phyloP scores from a whole-genome alignment of 2,797 vertebrate species.

The Synaphobranchus kaupii region DNA sequence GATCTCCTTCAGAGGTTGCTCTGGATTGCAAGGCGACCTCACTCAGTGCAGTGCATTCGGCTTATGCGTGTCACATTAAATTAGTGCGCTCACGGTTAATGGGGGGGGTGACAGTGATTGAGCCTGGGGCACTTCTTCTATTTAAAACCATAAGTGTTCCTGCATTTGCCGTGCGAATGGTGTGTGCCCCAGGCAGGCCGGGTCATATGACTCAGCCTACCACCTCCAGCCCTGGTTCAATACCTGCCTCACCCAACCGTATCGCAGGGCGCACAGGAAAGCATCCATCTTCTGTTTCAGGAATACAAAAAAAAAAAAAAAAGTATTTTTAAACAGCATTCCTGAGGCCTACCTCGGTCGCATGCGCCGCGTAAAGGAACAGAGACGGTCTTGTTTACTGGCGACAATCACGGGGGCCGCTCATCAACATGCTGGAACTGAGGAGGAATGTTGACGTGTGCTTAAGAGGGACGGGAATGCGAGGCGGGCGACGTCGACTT shows the following conservation, averaged over 20 bases:
- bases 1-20: not conserved
- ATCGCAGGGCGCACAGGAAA: not conserved
- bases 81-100: constrained; percentile 61
- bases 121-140: constrained; percentile 68
- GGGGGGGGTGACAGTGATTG: constrained; percentile 60
- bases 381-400: not conserved
- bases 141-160: constrained; percentile 68
- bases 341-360: not conserved
- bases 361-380: not conserved
- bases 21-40: not conserved
- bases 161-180: constrained; percentile 52
- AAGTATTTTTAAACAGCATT: not conserved
- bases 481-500: not conserved
- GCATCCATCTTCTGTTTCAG: not conserved
- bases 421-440: not conserved
- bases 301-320: not conserved
- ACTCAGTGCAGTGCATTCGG: constrained; percentile 32
- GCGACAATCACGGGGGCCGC: not conserved
- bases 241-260: not conserved
- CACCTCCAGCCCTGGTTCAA: constrained; percentile 5
- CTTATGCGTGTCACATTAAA: constrained; percentile 69
- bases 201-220: constrained; percentile 35
- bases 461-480: not conserved
- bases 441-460: not conserved
- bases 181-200: constrained; percentile 49